phyloP scores from a whole-genome alignment of 64 coral and sea anemone species.

The Acropora yongei region DNA sequence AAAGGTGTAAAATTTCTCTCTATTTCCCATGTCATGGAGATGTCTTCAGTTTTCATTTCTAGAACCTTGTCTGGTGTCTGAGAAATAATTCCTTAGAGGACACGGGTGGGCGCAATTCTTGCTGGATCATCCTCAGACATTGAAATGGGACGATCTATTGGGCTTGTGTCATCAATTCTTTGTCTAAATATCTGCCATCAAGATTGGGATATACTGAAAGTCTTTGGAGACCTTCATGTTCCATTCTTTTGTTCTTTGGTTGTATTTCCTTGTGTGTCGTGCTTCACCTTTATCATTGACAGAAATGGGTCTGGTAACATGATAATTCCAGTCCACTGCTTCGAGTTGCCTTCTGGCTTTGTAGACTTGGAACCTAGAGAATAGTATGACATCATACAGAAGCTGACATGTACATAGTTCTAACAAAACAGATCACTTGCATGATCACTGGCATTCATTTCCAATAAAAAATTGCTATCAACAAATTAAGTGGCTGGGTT shows the following conservation, averaged over 20 bases:
- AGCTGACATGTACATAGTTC: background rate
- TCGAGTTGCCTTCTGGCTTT: background rate
- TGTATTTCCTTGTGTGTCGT: background rate
- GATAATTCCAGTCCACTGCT: constrained; percentile 27
- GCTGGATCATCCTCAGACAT: too few relatives aligned
- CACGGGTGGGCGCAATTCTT: too few relatives aligned
- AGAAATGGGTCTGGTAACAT: background rate
- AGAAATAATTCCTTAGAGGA: too few relatives aligned
- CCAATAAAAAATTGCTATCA: too few relatives aligned
- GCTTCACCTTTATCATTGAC: background rate
- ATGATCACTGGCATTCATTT: too few relatives aligned
- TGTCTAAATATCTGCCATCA: background rate
- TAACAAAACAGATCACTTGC: background rate
- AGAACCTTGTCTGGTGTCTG: too few relatives aligned
- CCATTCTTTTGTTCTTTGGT: constrained; percentile 4
- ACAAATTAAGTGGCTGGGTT: too few relatives aligned
- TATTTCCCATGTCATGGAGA: background rate
- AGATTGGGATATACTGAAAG: background rate
- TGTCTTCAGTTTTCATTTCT: background rate
- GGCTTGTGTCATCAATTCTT: too few relatives aligned
- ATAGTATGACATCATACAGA: too few relatives aligned
- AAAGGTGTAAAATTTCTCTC: background rate
- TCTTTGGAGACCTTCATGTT: background rate
- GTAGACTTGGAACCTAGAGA: background rate
- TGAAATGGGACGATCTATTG: too few relatives aligned